Base-by-base conservation (phyloP, 2,888 invertebrate genomes). In the Nomada ruficornis region DNA sequence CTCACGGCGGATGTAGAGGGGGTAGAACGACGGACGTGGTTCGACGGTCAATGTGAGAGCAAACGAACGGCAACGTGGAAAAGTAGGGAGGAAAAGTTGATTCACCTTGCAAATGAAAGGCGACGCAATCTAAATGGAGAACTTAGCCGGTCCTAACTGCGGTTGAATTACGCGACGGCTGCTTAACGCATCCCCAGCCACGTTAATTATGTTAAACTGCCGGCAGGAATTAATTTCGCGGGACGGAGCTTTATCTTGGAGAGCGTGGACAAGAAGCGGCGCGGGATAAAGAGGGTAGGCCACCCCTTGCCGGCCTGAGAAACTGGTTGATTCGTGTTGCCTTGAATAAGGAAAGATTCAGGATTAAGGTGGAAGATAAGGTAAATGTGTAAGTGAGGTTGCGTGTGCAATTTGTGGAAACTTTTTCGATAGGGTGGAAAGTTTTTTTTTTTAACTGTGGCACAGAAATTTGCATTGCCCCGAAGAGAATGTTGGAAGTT, bases 151-250 rank as follows among this genome's bases (percentile, higher is more conserved):
- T 68, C 76, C 68, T 76, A 75, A 78, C 76, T 63, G 78, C 76
- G 76, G 78, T 78, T 78, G 76, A 78, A 78, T 78, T 68, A 78
- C 76, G 47, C 47, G 60, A 42, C 44, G 76, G 76, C 76, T 75
- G 67, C 76, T 76, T 76, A 76, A 78, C 76, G 76, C 68, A 54
- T 63, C 68, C 50, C 78, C 55, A 55, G 55, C 76, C 67, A 42
- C 76, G 78, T 78, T 78, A 78, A 78, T 78, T 78, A 78, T 67
- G 76, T 75, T 78, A 68, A 78, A 75, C 78, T 67, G 54, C 76
- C 76, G 60, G 65, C 65, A 60, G 65, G 77, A 77, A 77, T 77
- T 77, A 77, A 77, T 77, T 77, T 65, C 65, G 60, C 29, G 60
- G 65, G 59, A 54, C 65, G 65, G 44, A 55, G 76, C 76, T 78